Evolutionary conservation across 2,888 invertebrate genomes (phyloP).

Genomic region (Rapana venosa): DNA sequence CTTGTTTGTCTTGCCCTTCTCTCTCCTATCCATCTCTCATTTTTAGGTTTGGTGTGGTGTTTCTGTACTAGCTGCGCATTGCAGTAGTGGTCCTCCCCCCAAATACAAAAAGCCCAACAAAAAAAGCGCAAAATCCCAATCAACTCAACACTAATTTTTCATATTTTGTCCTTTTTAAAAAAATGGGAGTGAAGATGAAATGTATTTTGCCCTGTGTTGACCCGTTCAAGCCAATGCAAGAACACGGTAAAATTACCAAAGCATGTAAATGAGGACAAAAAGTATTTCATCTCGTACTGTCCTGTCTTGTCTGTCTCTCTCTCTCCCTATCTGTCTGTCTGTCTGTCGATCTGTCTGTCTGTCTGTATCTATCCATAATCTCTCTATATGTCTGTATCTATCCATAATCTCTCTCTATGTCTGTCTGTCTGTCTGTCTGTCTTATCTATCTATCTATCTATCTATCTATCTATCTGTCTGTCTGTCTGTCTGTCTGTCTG

Average conservation of each 20-base stretch:
- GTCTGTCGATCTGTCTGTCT: neutral
- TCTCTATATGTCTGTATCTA: neutral
- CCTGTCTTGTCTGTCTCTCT: neutral
- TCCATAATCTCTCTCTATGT: no score
- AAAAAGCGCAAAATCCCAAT: no score
- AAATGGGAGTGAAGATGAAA: neutral
- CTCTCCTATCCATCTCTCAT: no score
- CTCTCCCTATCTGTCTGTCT: neutral
- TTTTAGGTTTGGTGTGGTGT: no score
- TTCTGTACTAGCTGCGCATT: no score
- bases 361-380: neutral
- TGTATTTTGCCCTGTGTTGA: neutral
- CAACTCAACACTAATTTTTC: no score
- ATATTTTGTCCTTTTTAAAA: no score
- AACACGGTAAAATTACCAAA: neutral
- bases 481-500: neutral
- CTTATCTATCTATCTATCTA: neutral
- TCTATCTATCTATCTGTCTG: no score
- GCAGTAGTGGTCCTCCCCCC: no score
- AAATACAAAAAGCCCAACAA: no score
- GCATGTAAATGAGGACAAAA: neutral
- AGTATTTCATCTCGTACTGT: neutral
- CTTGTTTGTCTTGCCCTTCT: no score
- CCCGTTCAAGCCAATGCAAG: no score
- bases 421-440: neutral